phyloP scores from a whole-genome alignment of 2,113 vertebrate species.

The Thunnus maccoyii region DNA sequence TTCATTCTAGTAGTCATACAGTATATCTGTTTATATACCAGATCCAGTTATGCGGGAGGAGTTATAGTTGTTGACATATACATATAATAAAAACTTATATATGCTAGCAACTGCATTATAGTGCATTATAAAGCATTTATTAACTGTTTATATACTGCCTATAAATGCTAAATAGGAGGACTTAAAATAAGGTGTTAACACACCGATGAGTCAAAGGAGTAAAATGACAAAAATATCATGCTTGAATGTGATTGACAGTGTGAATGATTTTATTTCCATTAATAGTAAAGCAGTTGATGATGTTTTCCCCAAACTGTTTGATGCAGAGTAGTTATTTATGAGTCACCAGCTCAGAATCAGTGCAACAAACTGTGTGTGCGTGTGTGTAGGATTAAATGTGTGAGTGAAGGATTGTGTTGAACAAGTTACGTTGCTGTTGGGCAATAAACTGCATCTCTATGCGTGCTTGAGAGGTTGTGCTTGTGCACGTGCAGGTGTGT shows the following conservation, averaged over 20 bases:
- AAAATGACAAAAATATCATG: constrained; percentile 6
- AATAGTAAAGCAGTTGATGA: constrained; percentile 18
- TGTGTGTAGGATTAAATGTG: constrained; percentile 17
- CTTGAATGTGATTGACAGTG: not conserved
- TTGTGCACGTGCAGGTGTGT: constrained; percentile 9
- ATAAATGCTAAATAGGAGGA: too few relatives aligned
- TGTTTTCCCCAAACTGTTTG: constrained; percentile 35
- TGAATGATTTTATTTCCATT: constrained; percentile 50
- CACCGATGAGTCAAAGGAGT: not conserved
- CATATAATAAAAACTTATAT: too few relatives aligned
- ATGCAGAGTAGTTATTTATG: constrained; percentile 49
- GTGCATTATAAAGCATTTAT: too few relatives aligned
- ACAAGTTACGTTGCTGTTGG: not conserved
- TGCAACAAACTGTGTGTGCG: not conserved
- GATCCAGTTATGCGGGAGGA: too few relatives aligned
- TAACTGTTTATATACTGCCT: too few relatives aligned
- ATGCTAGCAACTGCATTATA: too few relatives aligned
- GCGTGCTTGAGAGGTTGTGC: not conserved
- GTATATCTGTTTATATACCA: too few relatives aligned
- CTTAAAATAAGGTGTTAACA: not conserved
- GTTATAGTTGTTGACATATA: too few relatives aligned
- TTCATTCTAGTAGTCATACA: too few relatives aligned
- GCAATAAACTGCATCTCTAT: constrained; percentile 9
- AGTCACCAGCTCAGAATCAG: constrained; percentile 48
- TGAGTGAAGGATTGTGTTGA: not conserved